Base-by-base conservation (phyloP, 2,888 invertebrate genomes). In the Chaitophorus viminalis region DNA sequence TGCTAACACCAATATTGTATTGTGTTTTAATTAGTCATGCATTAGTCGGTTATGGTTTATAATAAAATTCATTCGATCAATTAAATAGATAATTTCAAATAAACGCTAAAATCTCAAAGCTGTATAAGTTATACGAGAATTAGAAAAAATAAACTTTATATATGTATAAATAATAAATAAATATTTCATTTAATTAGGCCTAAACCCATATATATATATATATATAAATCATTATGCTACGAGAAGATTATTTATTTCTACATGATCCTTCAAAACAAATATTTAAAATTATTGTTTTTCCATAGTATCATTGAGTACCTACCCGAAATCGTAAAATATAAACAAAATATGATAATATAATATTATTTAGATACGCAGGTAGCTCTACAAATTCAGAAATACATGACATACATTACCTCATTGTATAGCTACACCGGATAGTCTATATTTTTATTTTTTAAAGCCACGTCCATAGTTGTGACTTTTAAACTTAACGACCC, bases 401-500 rank as follows among this genome's bases (percentile, higher is more conserved):
- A 11, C 29, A 25, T 25, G 21, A 9, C 6, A 8, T 60, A 68
- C n/a, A 68, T n/a, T 5, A 68, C 11, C 68, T 11, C 29, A 68
- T 68, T 29, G 68, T 29, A 29, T 68, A n/a, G n/a, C n/a, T n/a
- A 29, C 29, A n/a, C 25, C 8, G 17, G 25, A 3, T 14, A 17
- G n/a, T 0, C 9, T 25, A 77, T 17, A 31, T 52, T 82, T 33
- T 82, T 21, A 54, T 74, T 52, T 82, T 70, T 54, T 54, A 52
- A 70, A 72, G 5, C 14, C 31, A 72, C 72, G 36, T 54, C n/a
- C n/a, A 82, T 72, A 82, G 82, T 33, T 72, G 52, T 82, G 54
- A 82, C 36, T 82, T 82, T 74, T 60, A 82, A 82, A 82, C 54
- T 82, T 82, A 82, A 82, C 74, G 74, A 74, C 36, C 74, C 82